Conservation (phyloP, 2,797 vertebrate genomes). For the Kryptopterus vitreolus region DNA sequence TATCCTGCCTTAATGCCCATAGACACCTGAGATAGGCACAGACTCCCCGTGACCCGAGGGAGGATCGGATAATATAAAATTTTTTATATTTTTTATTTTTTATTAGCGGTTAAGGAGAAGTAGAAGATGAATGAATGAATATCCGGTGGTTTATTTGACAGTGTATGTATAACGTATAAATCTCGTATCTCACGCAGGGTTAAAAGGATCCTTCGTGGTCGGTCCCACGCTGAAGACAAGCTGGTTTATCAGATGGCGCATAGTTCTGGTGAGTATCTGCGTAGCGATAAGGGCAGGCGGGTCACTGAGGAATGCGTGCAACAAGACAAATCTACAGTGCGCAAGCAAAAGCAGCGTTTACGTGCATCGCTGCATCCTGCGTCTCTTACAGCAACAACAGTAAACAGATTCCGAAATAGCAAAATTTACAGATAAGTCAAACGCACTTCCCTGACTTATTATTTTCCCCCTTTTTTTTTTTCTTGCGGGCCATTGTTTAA, state of each 20-base stretch:
- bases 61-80: too few species aligned
- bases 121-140: too few species aligned
- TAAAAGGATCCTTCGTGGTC: constrained; percentile 3
- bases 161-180: not conserved
- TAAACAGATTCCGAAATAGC: constrained; percentile 43
- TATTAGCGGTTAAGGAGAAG: too few species aligned
- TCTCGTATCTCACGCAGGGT: not conserved
- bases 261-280: constrained; percentile 38
- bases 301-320: constrained; percentile 37
- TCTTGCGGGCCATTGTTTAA: constrained; percentile 53
- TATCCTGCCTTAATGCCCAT: too few species aligned
- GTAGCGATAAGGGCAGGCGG: constrained; percentile 37
- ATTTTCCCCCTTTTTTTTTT: constrained; percentile 27
- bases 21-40: too few species aligned
- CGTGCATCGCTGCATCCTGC: constrained; percentile 36
- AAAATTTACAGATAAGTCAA: constrained; percentile 34
- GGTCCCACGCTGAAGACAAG: not conserved
- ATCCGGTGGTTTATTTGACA: not conserved
- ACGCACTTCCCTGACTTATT: not conserved
- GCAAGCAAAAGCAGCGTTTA: constrained; percentile 42
- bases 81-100: too few species aligned
- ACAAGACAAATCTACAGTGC: constrained; percentile 9
- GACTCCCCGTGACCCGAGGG: too few species aligned
- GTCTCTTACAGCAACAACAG: constrained; percentile 14
- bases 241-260: constrained; percentile 42